Conservation (phyloP, 2,797 vertebrate genomes). For the Hypotaenidia philippensis region DNA sequence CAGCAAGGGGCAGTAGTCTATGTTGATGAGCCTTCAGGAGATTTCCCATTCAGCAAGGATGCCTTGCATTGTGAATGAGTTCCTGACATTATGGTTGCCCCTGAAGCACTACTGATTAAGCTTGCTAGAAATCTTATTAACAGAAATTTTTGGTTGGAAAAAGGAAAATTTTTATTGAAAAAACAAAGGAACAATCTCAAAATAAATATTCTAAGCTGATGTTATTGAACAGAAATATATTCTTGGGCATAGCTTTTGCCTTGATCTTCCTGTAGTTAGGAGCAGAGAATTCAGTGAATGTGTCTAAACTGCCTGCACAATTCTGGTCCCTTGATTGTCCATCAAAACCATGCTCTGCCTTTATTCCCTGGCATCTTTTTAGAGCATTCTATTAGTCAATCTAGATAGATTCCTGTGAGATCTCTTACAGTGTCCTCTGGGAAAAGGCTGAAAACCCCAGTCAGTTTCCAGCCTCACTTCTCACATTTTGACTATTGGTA, state of each 20-base stretch:
- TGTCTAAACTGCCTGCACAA: neutral
- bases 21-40: neutral
- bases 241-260: neutral
- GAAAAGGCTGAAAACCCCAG: neutral
- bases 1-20: neutral
- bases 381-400: neutral
- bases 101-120: neutral
- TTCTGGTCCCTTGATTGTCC: neutral
- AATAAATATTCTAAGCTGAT: neutral
- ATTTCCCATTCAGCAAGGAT: neutral
- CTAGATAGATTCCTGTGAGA: neutral
- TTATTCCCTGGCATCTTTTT: conserved; percentile 1
- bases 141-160: neutral
- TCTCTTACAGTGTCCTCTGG: neutral
- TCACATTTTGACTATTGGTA: neutral
- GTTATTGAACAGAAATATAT: neutral
- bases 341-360: neutral
- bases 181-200: neutral
- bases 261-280: neutral
- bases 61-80: neutral
- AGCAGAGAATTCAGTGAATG: neutral
- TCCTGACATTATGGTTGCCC: neutral
- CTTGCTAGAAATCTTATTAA: neutral
- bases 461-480: neutral
- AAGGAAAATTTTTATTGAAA: neutral